Evolutionary conservation across 1,140 invertebrate species (phyloP), one percentile per base, ranked within the genome.

Genomic region (Campoletis sonorensis): DNA sequence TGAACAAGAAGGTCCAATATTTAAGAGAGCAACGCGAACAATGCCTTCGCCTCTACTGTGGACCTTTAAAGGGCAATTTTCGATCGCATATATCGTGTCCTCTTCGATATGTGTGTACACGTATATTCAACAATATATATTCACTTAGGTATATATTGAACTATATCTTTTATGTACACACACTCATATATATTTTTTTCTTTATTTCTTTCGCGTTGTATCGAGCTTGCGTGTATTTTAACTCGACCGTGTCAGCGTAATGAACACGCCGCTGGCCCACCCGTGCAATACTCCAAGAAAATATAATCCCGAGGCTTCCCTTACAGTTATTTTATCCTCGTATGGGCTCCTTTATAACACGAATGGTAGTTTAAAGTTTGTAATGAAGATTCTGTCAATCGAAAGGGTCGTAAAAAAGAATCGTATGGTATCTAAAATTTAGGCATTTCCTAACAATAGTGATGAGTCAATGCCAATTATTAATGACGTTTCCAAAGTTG

Each of bases 181-280:
- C 4, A 54, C 23, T 64, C 11, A 23, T 64, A 64, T 26, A 4
- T 54, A 4, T 54, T 4, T 15, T 8, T 54, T 54, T 15, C 18
- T n/a, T n/a, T n/a, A 16, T 54, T 54, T 54, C 1, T 54, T 8
- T 21, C 1, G n/a, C 16, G 51, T 54, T n/a, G 16, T 54, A 54
- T 54, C 51, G 70, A 84, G 83, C 71, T 45, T 79, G 70, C 73
- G 81, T 79, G 79, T 79, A 80, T 83, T 80, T 82, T 82, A 81
- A 79, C 82, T 81, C 80, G 71, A 1, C 27, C 67, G 80, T 81
- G 80, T 81, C 77, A 83, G 76, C 83, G 84, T 86, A 87, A 86
- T 86, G 82, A 87, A 87, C 86, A 83, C 81, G 84, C 79, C 80
- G 73, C 79, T 64, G 82, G 83, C 75, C 86, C 86, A 87, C 86